phyloP scores from a whole-genome alignment of 2,113 vertebrate species.

The Anhinga anhinga region DNA sequence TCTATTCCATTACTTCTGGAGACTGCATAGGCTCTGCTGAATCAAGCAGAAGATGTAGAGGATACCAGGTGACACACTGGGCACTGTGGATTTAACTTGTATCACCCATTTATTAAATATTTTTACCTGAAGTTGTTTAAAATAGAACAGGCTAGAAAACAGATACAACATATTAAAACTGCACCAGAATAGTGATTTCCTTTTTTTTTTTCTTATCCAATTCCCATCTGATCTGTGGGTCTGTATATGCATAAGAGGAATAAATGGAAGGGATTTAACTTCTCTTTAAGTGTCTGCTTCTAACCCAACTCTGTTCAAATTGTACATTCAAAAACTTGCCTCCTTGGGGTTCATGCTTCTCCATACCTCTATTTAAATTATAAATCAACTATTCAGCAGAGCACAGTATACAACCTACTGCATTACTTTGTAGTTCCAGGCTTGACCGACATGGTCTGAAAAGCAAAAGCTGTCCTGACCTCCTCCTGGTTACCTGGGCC shows the following conservation, averaged over 20 bases:
- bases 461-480: background rate
- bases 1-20: background rate
- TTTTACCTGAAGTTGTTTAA: background rate
- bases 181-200: background rate
- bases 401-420: too few relatives aligned
- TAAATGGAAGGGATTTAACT: background rate
- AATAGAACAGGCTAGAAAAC: background rate
- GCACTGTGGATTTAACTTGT: background rate
- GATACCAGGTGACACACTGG: background rate
- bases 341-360: background rate
- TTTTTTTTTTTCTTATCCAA: background rate
- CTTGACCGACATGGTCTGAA: background rate
- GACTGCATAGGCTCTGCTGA: background rate
- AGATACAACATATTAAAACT: background rate
- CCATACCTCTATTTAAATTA: background rate
- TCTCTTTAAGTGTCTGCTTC: background rate
- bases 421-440: background rate
- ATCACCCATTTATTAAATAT: background rate
- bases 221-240: background rate
- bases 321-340: background rate
- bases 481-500: background rate
- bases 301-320: background rate
- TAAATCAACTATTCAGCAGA: background rate
- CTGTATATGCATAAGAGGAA: background rate
- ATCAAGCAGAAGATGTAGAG: background rate